phyloP scores from a whole-genome alignment of 2,888 invertebrate genomes.

The Chrysolina haemoptera region DNA sequence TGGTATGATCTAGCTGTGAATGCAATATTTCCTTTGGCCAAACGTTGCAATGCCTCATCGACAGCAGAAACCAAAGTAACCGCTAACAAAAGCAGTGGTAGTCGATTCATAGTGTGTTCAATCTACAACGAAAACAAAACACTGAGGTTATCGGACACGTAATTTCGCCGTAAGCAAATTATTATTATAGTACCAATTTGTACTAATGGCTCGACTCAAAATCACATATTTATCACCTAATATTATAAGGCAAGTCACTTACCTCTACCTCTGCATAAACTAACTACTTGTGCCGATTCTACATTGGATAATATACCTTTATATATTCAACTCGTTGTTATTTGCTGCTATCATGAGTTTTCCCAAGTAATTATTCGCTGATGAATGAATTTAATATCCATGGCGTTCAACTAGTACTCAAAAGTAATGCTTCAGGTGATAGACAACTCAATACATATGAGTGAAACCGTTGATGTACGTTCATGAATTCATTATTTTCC shows the following conservation, averaged over 20 bases:
- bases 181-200: no score
- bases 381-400: neutral
- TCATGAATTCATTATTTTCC: no score
- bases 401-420: neutral
- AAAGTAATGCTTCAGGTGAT: neutral
- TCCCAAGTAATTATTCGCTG: neutral
- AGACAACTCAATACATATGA: neutral
- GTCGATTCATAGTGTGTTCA: neutral
- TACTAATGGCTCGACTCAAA: neutral
- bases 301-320: neutral
- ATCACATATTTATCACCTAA: neutral
- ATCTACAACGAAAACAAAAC: neutral
- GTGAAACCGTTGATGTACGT: no score
- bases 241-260: neutral
- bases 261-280: neutral
- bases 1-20: constrained; percentile 6
- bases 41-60: neutral
- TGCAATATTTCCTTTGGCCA: neutral
- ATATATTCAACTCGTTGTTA: neutral
- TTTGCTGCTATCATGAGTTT: neutral
- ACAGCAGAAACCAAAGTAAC: neutral
- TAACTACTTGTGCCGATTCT: neutral
- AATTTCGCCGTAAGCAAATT: no score
- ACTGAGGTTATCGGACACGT: neutral
- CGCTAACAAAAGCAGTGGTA: neutral